Evolutionary conservation across 2,113 vertebrate species (phyloP).

Genomic region (Campylorhamphus procurvoides): DNA sequence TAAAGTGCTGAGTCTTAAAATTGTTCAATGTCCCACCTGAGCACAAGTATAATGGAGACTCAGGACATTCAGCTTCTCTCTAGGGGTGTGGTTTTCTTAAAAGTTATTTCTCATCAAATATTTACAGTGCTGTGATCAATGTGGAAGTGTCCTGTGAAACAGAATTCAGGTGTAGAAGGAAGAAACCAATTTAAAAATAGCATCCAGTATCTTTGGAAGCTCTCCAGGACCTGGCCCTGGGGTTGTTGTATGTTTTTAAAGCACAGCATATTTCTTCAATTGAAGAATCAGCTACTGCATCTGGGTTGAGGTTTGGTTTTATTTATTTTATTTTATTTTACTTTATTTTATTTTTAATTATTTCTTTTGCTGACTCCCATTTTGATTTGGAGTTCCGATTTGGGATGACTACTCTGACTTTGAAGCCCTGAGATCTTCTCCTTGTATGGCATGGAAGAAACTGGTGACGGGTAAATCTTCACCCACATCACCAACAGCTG

Average conservation of each 20-base stretch:
- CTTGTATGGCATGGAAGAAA: not conserved
- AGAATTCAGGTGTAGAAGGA: not conserved
- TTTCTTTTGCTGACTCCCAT: not conserved
- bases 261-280: not conserved
- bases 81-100: not conserved
- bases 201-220: not conserved
- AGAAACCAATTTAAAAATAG: not conserved
- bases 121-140: not conserved
- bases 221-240: not conserved
- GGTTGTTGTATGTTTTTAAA: not conserved
- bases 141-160: not conserved
- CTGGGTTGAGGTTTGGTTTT: not conserved
- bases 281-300: not conserved
- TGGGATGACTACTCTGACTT: not conserved
- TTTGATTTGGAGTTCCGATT: not conserved
- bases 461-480: not conserved
- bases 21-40: not conserved
- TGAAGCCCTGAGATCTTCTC: not conserved
- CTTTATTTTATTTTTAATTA: not conserved
- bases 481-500: not conserved
- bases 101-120: conserved; percentile 15
- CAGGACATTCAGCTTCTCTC: not conserved
- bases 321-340: not conserved
- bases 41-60: not conserved
- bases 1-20: not conserved